A percentile compares a stretch with the other conserved stretches of the same genome.
Conservation (phyloP, 2,888 invertebrate species). For the Ophion costatus region DNA sequence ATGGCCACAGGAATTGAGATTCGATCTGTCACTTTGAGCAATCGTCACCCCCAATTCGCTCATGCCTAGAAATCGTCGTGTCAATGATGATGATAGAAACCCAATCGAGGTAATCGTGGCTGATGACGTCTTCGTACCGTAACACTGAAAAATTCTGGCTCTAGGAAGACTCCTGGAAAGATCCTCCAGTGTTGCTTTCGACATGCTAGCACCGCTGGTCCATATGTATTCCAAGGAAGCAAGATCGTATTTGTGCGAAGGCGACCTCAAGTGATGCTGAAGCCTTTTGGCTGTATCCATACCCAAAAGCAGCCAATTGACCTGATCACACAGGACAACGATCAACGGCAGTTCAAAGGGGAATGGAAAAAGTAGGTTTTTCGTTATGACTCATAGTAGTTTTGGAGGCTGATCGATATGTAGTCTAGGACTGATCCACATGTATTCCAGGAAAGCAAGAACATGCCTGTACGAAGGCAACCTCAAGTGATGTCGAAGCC, state of each 20-base stretch:
- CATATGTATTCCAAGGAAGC: slow-evolving; percentile 54
- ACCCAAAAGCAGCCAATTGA: slow-evolving; percentile 64
- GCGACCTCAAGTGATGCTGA: slow-evolving; percentile 38
- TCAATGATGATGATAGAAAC: neutral
- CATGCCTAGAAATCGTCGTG: slow-evolving; percentile 29
- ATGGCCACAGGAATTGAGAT: slow-evolving; percentile 69
- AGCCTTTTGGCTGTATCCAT: slow-evolving; percentile 68
- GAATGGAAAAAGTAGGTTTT: neutral
- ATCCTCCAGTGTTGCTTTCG: slow-evolving; percentile 56
- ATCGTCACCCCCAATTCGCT: slow-evolving; percentile 50
- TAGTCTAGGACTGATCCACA: slow-evolving; percentile 43
- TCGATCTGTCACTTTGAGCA: slow-evolving; percentile 24
- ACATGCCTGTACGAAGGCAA: slow-evolving; percentile 60
- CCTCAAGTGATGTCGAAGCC: slow-evolving; percentile 58
- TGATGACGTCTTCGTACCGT: slow-evolving; percentile 8
- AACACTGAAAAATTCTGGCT: neutral
- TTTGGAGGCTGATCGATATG: neutral
- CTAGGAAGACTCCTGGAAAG: slow-evolving; percentile 4
- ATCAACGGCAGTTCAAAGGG: too few relatives aligned
- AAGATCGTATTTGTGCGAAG: slow-evolving; percentile 65
- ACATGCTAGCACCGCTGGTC: slow-evolving; percentile 65
- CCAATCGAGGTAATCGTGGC: neutral
- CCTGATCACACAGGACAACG: slow-evolving; percentile 52
- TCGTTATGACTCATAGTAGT: neutral
- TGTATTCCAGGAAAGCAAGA: slow-evolving; percentile 58